A percentile compares a stretch with the other conserved stretches of the same genome.
Evolutionary conservation across 2,888 invertebrate species (phyloP).

Genomic region (Acheta domesticus): DNA sequence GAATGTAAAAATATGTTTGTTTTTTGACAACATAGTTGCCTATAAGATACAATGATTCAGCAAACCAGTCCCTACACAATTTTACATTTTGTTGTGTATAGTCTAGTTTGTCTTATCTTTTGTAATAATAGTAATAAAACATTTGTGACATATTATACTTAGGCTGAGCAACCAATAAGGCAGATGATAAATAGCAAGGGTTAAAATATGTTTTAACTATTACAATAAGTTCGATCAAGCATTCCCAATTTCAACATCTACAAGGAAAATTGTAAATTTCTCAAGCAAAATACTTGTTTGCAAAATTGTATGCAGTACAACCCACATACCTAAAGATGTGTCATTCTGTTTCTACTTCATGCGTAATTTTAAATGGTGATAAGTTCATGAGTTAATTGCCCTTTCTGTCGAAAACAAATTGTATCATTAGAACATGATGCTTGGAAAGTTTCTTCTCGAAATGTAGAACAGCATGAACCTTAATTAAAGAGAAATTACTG

Average conservation of each 20-base stretch:
- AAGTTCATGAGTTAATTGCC: too few relatives aligned
- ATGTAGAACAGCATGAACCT: too few relatives aligned
- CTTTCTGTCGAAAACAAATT: too few relatives aligned
- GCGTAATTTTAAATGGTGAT: too few relatives aligned
- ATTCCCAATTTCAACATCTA: background rate
- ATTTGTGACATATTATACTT: background rate
- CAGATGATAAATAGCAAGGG: constrained; percentile 18
- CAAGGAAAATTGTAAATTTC: background rate
- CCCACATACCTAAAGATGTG: too few relatives aligned
- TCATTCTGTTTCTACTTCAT: too few relatives aligned
- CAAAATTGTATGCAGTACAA: too few relatives aligned
- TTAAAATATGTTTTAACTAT: background rate
- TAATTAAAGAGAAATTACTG: too few relatives aligned
- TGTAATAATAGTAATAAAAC: background rate
- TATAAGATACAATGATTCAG: background rate
- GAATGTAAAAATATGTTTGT: background rate
- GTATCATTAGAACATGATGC: too few relatives aligned
- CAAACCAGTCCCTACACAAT: background rate
- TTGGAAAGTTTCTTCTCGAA: too few relatives aligned
- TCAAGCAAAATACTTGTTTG: background rate
- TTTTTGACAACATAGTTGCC: constrained; percentile 18
- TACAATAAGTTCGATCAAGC: constrained; percentile 7
- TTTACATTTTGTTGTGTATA: background rate
- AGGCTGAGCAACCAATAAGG: background rate
- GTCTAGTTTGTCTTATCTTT: background rate